Base-by-base conservation (phyloP, 2,797 vertebrate species). In the Lepus oiostolus region DNA sequence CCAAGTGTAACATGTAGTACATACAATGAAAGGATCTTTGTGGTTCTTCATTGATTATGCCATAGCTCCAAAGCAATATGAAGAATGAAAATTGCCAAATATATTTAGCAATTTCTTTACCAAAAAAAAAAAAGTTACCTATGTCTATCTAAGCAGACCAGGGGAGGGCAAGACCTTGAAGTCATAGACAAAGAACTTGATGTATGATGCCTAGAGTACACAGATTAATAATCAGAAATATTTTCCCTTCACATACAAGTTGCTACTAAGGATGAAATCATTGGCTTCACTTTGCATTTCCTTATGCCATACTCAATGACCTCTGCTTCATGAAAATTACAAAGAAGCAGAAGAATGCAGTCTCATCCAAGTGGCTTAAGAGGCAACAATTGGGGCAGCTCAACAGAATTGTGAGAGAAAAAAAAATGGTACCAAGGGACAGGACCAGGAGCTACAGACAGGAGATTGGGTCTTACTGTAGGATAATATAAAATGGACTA, bases 201-300 rank as follows among this genome's bases (percentile, higher is more conserved):
- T 52, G 50, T 30, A 10, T 58, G 52, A 60, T n/a, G n/a, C 35
- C 38, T 54, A 19, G 6, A 42, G 11, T 79, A 2, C 42, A 68
- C 26, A 62, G 81, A 72, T 72, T 83, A 70, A 76, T 82, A 85
- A 9, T 38, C 16, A 82, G 17, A 82, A 95, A 95, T 82, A 72
- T 11, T 47, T 79, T 76, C 6, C 52, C 62, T 72, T 52, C 71
- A 85, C 19, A 65, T 17, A 87, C 19, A 74, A 38, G 11, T 28
- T 94, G 19, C 79, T 47, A 58, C 13, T 26, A 92, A 71, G 42
- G 89, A 72, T 60, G 54, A 89, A 79, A 50, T 7, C 65, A 71
- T 5, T 79, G 32, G 16, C 24, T 86, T 86, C 50, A 58, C 65
- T 95, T 72, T 85, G 32, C 50, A 65, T 79, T 50, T 91, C 47